Base-by-base conservation (phyloP, 2,888 invertebrate genomes). In the Dryococelus australis region DNA sequence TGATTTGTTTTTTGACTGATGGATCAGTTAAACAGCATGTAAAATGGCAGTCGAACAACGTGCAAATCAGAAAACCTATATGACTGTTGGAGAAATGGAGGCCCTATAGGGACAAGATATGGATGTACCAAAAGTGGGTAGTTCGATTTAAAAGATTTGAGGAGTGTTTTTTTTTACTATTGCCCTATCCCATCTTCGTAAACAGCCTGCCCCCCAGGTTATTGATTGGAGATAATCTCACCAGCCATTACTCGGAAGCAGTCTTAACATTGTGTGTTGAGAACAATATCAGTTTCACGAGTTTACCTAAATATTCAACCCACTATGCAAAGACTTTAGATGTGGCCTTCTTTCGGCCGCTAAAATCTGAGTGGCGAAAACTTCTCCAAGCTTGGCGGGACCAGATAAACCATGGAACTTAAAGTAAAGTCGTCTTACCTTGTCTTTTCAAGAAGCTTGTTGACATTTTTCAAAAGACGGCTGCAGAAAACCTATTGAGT, bases 161-260 rank as follows among this genome's bases (percentile, higher is more conserved):
- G 65, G 65, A 65, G 65, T 65, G 84, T n/a, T n/a, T 8, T 43
- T 84, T 84, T 84, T 35, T 84, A 28, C 35, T 43, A 84, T n/a
- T 43, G 35, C 13, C 20, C 16, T 43, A 9, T 0, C 43, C 84
- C 10, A 84, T 43, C 84, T 84, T 27, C 84, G 12, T n/a, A 84
- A 43, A 47, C 84, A 84, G 43, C 0, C 43, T 16, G 65, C 13
- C 65, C 4, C 84, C 84, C 24, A 84, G 43, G 43, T 4, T 84
- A n/a, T 8, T 84, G 28, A 84, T 84, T 84, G 84, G 84, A 84
- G 84, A 84, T 43, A 84, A 84, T 84, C 43, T 84, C 26, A 43
- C n/a, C 84, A 84, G 43, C 47, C 84, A 84, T 84, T 35, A 12
- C 10, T 28, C 43, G 28, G 84, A 84, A 84, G 47, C 28, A 43